These are phyloP conservation scores for Athene cunicularia DNA, from an alignment of 2,113 vertebrate species.

Conservation along the genomic window DNA sequence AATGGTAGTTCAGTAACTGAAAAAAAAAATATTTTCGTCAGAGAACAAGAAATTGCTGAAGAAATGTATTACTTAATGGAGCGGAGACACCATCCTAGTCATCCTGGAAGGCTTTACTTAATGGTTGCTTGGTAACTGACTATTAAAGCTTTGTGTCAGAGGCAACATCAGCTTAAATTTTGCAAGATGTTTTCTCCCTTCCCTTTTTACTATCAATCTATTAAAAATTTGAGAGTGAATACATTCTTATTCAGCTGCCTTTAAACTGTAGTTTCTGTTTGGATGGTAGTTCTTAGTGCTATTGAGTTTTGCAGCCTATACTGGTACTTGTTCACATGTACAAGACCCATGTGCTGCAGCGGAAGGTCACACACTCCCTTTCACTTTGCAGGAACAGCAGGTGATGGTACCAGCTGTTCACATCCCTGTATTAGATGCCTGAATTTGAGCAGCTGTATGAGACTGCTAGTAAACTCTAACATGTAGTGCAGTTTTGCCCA, in stretches of 20 bases:
- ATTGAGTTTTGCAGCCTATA: rapidly evolving
- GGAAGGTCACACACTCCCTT: slow-evolving; percentile 49
- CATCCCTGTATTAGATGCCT: slow-evolving; percentile 48
- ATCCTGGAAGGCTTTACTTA: neutral
- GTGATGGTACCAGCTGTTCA: slow-evolving; percentile 68
- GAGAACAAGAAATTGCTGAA: neutral
- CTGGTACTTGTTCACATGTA: neutral
- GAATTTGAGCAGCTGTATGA: slow-evolving; percentile 63
- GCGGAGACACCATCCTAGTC: neutral
- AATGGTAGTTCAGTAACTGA: neutral
- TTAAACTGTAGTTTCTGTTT: neutral
- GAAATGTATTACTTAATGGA: neutral
- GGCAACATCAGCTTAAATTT: neutral
- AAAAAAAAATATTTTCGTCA: neutral
- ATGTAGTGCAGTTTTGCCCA: slow-evolving; percentile 12
- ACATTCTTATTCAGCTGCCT: neutral
- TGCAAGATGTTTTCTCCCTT: neutral
- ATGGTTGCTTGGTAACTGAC: neutral
- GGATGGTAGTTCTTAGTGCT: neutral
- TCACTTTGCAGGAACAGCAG: slow-evolving; percentile 50
- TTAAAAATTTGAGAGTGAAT: neutral
- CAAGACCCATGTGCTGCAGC: neutral
- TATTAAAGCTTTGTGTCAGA: neutral
- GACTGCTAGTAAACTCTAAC: slow-evolving; percentile 37
- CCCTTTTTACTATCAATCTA: neutral